A percentile compares a stretch with the other conserved stretches of the same genome.
Conservation (phyloP, 1,140 invertebrate species). For the Bombus waltoni region DNA sequence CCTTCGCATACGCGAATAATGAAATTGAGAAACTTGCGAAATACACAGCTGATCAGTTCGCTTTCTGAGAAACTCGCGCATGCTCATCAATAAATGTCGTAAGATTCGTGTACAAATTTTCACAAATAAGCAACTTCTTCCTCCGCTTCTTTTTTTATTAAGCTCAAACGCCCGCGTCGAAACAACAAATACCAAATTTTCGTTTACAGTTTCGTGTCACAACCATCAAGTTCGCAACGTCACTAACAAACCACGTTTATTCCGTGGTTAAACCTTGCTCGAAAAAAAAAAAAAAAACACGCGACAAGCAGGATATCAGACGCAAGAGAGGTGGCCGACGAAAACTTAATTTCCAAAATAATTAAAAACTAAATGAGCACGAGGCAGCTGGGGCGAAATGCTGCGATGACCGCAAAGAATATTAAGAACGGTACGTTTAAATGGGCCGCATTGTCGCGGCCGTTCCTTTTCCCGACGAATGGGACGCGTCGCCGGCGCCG, state of each 20-base stretch:
- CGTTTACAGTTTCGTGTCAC: not conserved
- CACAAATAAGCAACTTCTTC: too few relatives aligned
- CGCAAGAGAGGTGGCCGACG: not conserved
- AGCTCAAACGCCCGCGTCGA: too few relatives aligned
- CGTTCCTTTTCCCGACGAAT: constrained; percentile 13
- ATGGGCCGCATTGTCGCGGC: constrained; percentile 14
- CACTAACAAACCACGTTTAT: not conserved
- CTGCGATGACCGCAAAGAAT: not conserved
- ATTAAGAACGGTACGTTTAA: constrained; percentile 2
- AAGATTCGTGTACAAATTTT: too few relatives aligned
- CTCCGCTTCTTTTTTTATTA: too few relatives aligned
- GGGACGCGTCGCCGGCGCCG: constrained; percentile 28
- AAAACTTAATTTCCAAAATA: not conserved
- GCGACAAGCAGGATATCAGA: not conserved
- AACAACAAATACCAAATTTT: not conserved
- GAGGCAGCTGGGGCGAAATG: not conserved
- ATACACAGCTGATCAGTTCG: too few relatives aligned
- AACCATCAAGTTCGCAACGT: not conserved
- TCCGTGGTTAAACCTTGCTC: not conserved
- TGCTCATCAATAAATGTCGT: too few relatives aligned
- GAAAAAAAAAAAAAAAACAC: not conserved
- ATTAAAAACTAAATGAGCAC: constrained; percentile 15
- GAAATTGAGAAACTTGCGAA: too few relatives aligned
- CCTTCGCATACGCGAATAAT: too few relatives aligned
- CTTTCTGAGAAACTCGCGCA: too few relatives aligned